Base-by-base conservation (phyloP, 2,888 invertebrate genomes). In the Megastigmus dorsalis region DNA sequence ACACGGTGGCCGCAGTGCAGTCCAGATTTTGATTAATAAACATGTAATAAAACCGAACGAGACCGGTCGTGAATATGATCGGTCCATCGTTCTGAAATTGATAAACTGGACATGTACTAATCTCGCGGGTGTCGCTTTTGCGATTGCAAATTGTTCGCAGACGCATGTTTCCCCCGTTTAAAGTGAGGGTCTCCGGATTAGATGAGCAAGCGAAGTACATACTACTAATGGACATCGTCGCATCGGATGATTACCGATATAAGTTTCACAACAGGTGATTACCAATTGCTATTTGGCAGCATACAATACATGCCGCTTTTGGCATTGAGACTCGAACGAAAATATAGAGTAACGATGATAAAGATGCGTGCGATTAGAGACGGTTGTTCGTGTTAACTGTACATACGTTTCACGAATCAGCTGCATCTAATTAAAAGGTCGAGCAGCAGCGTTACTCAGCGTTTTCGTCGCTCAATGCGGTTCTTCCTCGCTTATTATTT, bases 171-270 rank as follows among this genome's bases (percentile, higher is more conserved):
- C 97, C 97, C 90, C 95, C 97, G 90, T 97, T 94, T 93, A 97
- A 97, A 93, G 96, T 97, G 89, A 94, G 96, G 91, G 94, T 97
- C 88, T 95, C 95, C 90, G 97, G 97, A 89, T 93, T 97, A 91
- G 97, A 97, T 93, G 96, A 96, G 92, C 95, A 96, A 91, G 95
- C 97, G 91, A 97, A 97, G 92, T 97, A 97, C 93, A 96, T 97
- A 90, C 93, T 97, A 87, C 94, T 97, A 90, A 95, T 97, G 95
- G 97, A 97, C 93, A 95, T 97, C 91, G 95, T 96, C 88, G 95
- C 97, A 87, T 95, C 96, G 85, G 97, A 97, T 91, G 97, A 97
- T 92, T 96, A 95, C 92, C 93, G 95, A 91, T 95, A 95, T 93
- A 95, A 95, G 92, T 95, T 95, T 92, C 95, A 95, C 91, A 95